Conservation (phyloP, 2,797 vertebrate species). For the Corythornis leucogaster region DNA sequence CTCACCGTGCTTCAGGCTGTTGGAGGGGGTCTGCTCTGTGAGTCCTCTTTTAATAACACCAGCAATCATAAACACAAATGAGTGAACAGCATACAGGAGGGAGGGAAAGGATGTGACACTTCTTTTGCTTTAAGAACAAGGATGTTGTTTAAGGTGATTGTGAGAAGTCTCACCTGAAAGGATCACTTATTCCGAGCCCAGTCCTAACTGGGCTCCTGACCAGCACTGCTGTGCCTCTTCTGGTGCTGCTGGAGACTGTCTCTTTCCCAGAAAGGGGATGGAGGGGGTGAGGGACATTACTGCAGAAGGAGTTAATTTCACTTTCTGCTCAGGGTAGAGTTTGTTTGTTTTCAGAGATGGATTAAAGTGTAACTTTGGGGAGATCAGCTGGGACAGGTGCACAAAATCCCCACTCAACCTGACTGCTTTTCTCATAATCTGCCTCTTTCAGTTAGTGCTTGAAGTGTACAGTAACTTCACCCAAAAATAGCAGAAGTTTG, state of each 20-base stretch:
- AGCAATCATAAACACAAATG: neutral
- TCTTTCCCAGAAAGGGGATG: neutral
- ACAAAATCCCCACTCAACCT: neutral
- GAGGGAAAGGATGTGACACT: too few relatives aligned
- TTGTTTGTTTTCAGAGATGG: neutral
- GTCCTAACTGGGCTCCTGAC: neutral
- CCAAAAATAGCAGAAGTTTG: neutral
- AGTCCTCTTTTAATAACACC: constrained; percentile 64
- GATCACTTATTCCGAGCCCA: neutral
- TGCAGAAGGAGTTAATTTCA: neutral
- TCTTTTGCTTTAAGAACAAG: neutral
- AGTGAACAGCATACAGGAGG: neutral
- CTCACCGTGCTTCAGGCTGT: constrained; percentile 95
- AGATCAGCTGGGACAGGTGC: neutral
- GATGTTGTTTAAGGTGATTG: neutral
- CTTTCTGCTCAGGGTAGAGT: neutral
- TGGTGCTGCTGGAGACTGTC: neutral
- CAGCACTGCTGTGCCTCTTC: neutral
- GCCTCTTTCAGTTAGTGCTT: neutral
- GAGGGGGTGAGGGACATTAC: neutral
- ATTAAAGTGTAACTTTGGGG: neutral
- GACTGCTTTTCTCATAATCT: neutral
- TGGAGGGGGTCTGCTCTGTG: constrained; percentile 95
- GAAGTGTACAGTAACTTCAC: neutral
- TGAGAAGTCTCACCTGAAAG: neutral